These are phyloP conservation scores for Apomyelois bistriatella DNA, from an alignment of 2,888 invertebrate genomes.

Conservation along the genomic window DNA sequence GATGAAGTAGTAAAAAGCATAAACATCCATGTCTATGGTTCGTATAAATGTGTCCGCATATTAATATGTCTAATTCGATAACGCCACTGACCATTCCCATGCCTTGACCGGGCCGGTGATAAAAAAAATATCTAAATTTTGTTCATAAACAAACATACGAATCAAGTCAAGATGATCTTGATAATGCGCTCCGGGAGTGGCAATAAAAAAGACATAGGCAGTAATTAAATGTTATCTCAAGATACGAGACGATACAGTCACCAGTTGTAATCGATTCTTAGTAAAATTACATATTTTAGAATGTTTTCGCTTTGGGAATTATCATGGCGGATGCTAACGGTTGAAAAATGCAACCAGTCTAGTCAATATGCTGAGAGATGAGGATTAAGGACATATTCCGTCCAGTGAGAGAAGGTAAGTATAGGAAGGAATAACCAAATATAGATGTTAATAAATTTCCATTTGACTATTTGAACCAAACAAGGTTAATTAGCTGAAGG, in stretches of 20 bases:
- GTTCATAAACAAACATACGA: slow-evolving; percentile 32
- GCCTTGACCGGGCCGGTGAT: slow-evolving; percentile 30
- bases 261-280: slow-evolving; percentile 20
- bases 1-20: slow-evolving; percentile 1
- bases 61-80: slow-evolving; percentile 27
- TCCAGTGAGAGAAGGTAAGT: no score
- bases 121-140: slow-evolving; percentile 35
- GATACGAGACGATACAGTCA: slow-evolving; percentile 20
- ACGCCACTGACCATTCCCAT: slow-evolving; percentile 38
- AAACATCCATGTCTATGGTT: slow-evolving; percentile 11
- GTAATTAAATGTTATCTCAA: slow-evolving; percentile 28
- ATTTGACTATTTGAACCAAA: no score
- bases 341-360: background rate
- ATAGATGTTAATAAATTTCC: no score
- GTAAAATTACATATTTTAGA: slow-evolving; percentile 9
- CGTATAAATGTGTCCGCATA: slow-evolving; percentile 13
- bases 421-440: no score
- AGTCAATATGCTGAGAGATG: no score
- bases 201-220: slow-evolving; percentile 38
- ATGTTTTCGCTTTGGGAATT: background rate
- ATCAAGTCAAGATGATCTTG: slow-evolving; percentile 29
- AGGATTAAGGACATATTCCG: no score
- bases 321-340: slow-evolving; percentile 8
- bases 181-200: slow-evolving; percentile 41
- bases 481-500: no score